A percentile compares a stretch with the other conserved stretches of the same genome.
These are phyloP conservation scores for Corythoichthys intestinalis DNA, from an alignment of 2,113 vertebrate species.

Conservation along the genomic window DNA sequence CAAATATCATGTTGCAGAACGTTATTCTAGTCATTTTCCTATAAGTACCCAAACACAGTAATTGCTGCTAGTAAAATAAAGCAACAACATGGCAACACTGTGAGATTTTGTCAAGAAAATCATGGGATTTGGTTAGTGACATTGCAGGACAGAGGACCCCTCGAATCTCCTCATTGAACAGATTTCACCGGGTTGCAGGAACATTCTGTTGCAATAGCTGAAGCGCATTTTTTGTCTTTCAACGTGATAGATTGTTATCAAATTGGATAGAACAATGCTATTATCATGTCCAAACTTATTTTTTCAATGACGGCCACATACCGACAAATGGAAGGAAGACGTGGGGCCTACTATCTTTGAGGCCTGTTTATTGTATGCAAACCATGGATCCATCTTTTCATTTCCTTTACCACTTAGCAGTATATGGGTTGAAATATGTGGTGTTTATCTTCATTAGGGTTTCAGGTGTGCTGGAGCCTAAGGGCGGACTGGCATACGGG, in stretches of 20 bases:
- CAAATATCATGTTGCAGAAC: background rate
- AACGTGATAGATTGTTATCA: background rate
- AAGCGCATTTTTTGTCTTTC: background rate
- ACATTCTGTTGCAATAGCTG: too few relatives aligned
- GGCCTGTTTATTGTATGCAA: too few relatives aligned
- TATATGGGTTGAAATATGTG: too few relatives aligned
- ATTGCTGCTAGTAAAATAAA: background rate
- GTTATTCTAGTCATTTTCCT: background rate
- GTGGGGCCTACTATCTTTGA: too few relatives aligned
- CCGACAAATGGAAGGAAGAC: too few relatives aligned
- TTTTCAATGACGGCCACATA: too few relatives aligned
- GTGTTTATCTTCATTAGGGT: too few relatives aligned
- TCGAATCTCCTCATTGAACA: background rate
- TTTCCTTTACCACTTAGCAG: too few relatives aligned
- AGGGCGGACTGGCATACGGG: too few relatives aligned
- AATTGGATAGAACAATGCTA: background rate
- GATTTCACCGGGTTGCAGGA: background rate
- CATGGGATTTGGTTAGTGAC: background rate
- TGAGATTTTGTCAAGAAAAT: conserved; percentile 2
- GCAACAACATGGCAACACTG: background rate
- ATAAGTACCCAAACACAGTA: background rate
- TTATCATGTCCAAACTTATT: background rate
- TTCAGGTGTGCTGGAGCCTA: too few relatives aligned
- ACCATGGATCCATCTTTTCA: too few relatives aligned
- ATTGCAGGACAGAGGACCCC: background rate